A percentile compares a stretch with the other conserved stretches of the same genome.
phyloP scores from a whole-genome alignment of 2,797 vertebrate genomes.

The Sebastes melanostomus region DNA sequence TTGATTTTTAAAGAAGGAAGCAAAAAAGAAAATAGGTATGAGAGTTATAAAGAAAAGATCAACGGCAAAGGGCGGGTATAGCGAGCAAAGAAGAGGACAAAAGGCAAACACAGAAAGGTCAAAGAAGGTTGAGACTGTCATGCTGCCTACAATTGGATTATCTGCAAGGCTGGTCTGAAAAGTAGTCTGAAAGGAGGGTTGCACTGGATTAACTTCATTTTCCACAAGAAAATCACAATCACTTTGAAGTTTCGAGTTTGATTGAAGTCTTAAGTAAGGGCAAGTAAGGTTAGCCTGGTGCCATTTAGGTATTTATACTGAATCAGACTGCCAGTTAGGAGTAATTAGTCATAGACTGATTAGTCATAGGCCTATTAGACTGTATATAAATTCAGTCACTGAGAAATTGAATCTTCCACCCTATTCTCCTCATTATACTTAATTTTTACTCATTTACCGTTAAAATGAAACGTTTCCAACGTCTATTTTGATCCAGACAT shows the following conservation, averaged over 20 bases:
- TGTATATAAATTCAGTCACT: conserved; percentile 36
- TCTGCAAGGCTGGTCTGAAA: conserved; percentile 17
- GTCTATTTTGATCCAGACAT: conserved; percentile 59
- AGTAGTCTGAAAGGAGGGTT: conserved; percentile 6
- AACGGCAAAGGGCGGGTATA: not conserved
- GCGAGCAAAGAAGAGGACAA: conserved; percentile 7
- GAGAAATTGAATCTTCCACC: conserved; percentile 50
- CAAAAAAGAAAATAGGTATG: not conserved
- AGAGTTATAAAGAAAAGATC: not conserved
- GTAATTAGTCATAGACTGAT: conserved; percentile 61
- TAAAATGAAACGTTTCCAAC: conserved; percentile 43
- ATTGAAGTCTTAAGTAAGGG: conserved; percentile 26
- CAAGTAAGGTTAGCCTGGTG: conserved; percentile 1
- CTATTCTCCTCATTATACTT: conserved; percentile 47
- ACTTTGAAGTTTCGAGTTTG: conserved; percentile 46
- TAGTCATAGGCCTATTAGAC: conserved; percentile 45
- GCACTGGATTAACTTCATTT: conserved; percentile 27
- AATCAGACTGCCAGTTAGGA: conserved; percentile 32
- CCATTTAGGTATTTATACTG: conserved; percentile 13
- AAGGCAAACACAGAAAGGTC: conserved; percentile 22
- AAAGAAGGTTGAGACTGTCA: conserved; percentile 19
- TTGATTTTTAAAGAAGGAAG: not conserved
- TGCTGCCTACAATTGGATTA: conserved; percentile 42
- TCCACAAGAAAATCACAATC: conserved; percentile 31
- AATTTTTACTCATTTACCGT: conserved; percentile 52